A percentile compares a stretch with the other conserved stretches of the same genome.
These are phyloP conservation scores for Entomyzon cyanotis DNA, from an alignment of 2,113 vertebrate genomes.

Conservation along the genomic window DNA sequence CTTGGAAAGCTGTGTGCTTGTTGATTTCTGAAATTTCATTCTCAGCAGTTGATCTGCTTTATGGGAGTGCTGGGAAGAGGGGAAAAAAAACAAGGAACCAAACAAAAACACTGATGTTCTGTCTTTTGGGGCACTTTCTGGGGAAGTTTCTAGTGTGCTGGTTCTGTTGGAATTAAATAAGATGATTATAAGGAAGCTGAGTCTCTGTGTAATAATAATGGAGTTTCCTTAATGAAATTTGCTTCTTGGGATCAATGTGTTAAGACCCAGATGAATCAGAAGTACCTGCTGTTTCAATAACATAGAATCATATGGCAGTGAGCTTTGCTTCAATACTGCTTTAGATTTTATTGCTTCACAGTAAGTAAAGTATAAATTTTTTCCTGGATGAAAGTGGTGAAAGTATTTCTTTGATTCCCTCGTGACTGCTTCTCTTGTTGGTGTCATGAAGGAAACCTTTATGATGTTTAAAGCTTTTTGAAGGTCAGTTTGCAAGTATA, in stretches of 20 bases:
- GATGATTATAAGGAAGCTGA: neutral
- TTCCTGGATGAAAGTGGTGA: neutral
- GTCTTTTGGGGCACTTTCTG: neutral
- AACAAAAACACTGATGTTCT: accelerated
- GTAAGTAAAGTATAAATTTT: neutral
- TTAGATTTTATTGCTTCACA: slow-evolving; percentile 38
- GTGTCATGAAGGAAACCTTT: neutral
- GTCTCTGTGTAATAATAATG: slow-evolving; percentile 9
- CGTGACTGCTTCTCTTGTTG: neutral
- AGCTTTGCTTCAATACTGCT: neutral
- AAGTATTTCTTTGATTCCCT: slow-evolving; percentile 29
- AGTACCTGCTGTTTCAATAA: slow-evolving; percentile 51
- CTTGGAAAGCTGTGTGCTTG: neutral
- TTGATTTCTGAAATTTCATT: neutral
- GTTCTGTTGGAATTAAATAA: neutral
- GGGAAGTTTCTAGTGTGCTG: neutral
- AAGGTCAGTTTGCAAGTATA: neutral
- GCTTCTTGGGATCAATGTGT: slow-evolving; percentile 32
- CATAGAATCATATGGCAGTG: neutral
- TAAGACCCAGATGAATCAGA: slow-evolving; percentile 33
- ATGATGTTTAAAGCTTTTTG: neutral
- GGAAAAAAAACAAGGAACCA: neutral
- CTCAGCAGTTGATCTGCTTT: neutral
- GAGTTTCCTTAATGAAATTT: slow-evolving; percentile 48
- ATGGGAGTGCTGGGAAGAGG: neutral